Base-by-base conservation (phyloP, 2,888 invertebrate species). In the Caenorhabditis wallacei region DNA sequence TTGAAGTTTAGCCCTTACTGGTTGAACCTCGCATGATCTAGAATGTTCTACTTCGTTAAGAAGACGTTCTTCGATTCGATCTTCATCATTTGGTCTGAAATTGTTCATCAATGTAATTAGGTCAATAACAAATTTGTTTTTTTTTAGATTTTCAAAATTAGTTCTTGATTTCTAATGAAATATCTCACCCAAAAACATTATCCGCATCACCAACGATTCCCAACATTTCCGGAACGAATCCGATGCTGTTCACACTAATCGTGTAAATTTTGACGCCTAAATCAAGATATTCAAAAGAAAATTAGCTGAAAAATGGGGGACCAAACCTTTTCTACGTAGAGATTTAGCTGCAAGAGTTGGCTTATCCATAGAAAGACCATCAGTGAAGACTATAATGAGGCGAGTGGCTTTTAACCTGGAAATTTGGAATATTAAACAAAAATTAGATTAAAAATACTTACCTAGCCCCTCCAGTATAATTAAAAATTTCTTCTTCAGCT, bases 331-430 rank as follows among this genome's bases (percentile, higher is more conserved):
- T 56, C 84, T 18, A 11, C 91, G 48, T 30, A 91, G 70, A n/a
- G 87, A 79, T 20, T 87, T 84, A 0, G 90, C 88, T 5, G 88
- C 81, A 61, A 85, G 84, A 0, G 85, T 68, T n/a, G 91, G 90
- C 78, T 91, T 89, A 69, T 91, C 91, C 78, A 91, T 88, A 16
- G 89, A 88, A 20, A 89, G 79, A 7, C 91, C 92, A 72, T 92
- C 90, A 8, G 91, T 89, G 87, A 91, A 91, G 16, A 91, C 81
- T 57, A 91, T 85, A n/a, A 92, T 85, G 8, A 85, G 59, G 24
- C 87, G 83, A 24, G 82, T 80, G 1, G 86, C 82, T 61, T 85
- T 86, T 4, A 56, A 20, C 74, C 87, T 84, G 53, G 46, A 82
- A 35, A 0, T 35, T 7, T n/a, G n/a, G n/a, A 10, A 11, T 26